Percentiles rank a stretch among this genome's conserved stretches.
phyloP scores from a whole-genome alignment of 2,888 invertebrate genomes.

The Hesperia comma region DNA sequence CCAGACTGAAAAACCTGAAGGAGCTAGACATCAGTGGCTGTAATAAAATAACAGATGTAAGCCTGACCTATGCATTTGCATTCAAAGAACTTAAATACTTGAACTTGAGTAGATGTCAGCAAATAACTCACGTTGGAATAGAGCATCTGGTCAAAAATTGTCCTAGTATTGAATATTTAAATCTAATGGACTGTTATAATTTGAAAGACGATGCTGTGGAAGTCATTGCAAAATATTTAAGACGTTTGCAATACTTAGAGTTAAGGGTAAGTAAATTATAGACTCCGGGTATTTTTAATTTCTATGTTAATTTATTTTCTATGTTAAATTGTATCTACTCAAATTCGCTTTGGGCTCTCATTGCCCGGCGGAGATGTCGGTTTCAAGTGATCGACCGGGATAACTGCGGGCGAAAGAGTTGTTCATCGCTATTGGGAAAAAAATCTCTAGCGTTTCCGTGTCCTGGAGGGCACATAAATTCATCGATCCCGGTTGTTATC shows the following conservation, averaged over 20 bases:
- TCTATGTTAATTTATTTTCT: no score
- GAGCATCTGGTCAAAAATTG: constrained; percentile 86
- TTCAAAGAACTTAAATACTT: constrained; percentile 86
- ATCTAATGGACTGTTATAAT: constrained; percentile 87
- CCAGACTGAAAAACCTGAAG: constrained; percentile 79
- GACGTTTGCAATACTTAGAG: constrained; percentile 83
- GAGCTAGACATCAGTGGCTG: constrained; percentile 87
- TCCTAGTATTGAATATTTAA: constrained; percentile 87
- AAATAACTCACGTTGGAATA: constrained; percentile 87
- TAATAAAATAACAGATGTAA: constrained; percentile 88
- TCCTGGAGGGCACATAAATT: no score
- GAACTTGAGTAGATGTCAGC: constrained; percentile 87
- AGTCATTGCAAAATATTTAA: constrained; percentile 66
- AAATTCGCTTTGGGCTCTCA: no score
- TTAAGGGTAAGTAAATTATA: constrained; percentile 73
- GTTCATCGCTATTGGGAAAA: no score
- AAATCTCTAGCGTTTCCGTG: no score
- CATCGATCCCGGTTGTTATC: no score
- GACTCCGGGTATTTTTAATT: no score
- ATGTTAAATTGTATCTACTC: no score
- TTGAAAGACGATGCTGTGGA: constrained; percentile 85
- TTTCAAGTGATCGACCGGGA: no score
- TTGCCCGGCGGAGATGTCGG: no score
- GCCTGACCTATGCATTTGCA: constrained; percentile 86
- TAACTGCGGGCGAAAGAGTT: no score